Evolutionary conservation across 1,140 invertebrate species (phyloP).

Genomic region (Megathymus violae): DNA sequence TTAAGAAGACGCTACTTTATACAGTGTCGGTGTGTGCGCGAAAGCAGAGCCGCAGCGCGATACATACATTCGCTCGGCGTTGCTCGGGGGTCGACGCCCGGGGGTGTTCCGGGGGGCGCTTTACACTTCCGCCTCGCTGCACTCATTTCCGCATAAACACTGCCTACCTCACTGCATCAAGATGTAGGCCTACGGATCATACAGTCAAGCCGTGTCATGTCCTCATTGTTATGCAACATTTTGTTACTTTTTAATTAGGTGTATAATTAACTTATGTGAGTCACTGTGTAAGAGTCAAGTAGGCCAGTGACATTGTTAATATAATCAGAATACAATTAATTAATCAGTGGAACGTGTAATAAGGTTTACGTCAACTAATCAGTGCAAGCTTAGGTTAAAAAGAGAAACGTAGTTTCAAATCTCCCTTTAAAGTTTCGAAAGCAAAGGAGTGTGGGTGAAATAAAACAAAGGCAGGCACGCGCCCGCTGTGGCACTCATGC

Average conservation of each 20-base stretch:
- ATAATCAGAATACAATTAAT: neutral
- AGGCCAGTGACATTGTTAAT: neutral
- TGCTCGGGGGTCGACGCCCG: slow-evolving; percentile 70
- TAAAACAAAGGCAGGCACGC: slow-evolving; percentile 79
- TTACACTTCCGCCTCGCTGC: slow-evolving; percentile 79
- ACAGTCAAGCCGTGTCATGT: slow-evolving; percentile 29
- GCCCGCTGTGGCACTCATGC: slow-evolving; percentile 74
- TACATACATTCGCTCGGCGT: slow-evolving; percentile 44
- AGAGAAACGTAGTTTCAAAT: slow-evolving; percentile 74
- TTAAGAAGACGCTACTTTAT: slow-evolving; percentile 49
- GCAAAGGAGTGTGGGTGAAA: slow-evolving; percentile 76
- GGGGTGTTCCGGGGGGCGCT: slow-evolving; percentile 60
- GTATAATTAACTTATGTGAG: slow-evolving; percentile 16
- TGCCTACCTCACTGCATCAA: slow-evolving; percentile 65
- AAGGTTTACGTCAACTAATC: slow-evolving; percentile 54
- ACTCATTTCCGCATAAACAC: slow-evolving; percentile 82
- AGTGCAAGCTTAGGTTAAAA: slow-evolving; percentile 62
- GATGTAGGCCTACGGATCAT: slow-evolving; percentile 60
- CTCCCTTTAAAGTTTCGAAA: slow-evolving; percentile 78
- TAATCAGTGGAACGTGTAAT: neutral
- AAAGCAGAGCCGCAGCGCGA: slow-evolving; percentile 41
- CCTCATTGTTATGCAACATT: slow-evolving; percentile 16
- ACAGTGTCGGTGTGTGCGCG: slow-evolving; percentile 44
- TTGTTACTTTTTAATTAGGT: slow-evolving; percentile 23
- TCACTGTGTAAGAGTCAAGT: neutral